Percentiles rank a stretch among this genome's conserved stretches.
Conservation (phyloP, 92 coral and sea anemone species). For the Meandrina meandrites region DNA sequence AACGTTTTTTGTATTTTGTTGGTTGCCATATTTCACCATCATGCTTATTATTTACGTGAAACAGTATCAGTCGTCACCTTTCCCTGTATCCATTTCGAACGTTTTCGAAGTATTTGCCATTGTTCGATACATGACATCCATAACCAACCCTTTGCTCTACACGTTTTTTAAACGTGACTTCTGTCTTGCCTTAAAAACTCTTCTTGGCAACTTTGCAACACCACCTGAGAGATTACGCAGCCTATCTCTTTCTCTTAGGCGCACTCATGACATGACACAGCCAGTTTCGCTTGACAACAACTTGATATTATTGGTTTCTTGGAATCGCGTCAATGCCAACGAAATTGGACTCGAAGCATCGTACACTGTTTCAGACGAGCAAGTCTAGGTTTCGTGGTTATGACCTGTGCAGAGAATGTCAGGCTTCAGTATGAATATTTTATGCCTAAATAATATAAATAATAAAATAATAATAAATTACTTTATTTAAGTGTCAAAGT, state of each 20-base stretch:
- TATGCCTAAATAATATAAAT: too few species aligned
- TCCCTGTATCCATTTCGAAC: background rate
- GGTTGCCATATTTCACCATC: conserved; percentile 64
- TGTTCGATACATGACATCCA: conserved; percentile 56
- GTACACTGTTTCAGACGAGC: background rate
- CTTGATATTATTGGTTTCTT: background rate
- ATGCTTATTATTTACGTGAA: conserved; percentile 6
- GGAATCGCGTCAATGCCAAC: background rate
- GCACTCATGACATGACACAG: background rate
- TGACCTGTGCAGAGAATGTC: too few species aligned
- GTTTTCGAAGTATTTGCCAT: conserved; percentile 31
- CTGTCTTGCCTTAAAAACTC: conserved; percentile 24
- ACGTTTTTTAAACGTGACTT: conserved; percentile 69
- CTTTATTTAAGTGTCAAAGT: too few species aligned
- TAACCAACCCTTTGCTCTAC: conserved; percentile 56
- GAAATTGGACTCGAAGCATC: background rate
- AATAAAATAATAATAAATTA: too few species aligned
- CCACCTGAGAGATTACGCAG: background rate
- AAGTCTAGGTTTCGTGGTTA: too few species aligned
- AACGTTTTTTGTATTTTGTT: conserved; percentile 41
- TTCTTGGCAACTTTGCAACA: background rate
- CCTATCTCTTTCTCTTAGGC: background rate
- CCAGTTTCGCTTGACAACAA: background rate
- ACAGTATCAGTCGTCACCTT: background rate
- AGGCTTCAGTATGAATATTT: too few species aligned